Evolutionary conservation across 2,888 invertebrate genomes (phyloP).

Genomic region (Mellilla xanthometata): DNA sequence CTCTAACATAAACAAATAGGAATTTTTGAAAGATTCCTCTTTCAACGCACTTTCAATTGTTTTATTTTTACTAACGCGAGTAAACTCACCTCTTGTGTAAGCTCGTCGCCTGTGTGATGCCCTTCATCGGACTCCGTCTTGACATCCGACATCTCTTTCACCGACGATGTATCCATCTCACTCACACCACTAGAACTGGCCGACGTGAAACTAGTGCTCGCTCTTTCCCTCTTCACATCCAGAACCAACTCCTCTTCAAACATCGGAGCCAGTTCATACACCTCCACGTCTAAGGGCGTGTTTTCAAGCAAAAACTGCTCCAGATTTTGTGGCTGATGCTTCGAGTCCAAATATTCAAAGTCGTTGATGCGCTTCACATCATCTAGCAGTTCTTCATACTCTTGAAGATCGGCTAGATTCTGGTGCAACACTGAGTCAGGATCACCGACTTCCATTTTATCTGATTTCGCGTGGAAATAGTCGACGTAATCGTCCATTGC

Average conservation of each 20-base stretch:
- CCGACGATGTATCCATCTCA: constrained; percentile 68
- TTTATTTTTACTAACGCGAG: too few species aligned
- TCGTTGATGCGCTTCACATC: constrained; percentile 64
- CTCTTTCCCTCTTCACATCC: constrained; percentile 72
- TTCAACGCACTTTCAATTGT: too few species aligned
- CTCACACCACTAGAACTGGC: constrained; percentile 77
- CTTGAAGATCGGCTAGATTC: constrained; percentile 82
- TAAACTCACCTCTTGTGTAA: constrained; percentile 80
- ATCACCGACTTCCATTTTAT: constrained; percentile 60
- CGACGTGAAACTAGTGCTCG: constrained; percentile 76
- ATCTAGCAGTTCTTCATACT: constrained; percentile 71
- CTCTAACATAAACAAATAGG: too few species aligned
- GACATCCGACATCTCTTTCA: constrained; percentile 56
- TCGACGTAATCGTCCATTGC: constrained; percentile 70
- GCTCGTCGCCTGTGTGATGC: constrained; percentile 72
- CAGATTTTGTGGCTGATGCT: constrained; percentile 64
- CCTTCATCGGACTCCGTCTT: constrained; percentile 75
- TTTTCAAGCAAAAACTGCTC: constrained; percentile 73
- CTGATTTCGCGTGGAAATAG: constrained; percentile 62
- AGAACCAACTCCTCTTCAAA: constrained; percentile 68
- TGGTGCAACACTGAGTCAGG: constrained; percentile 78
- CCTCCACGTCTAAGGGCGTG: constrained; percentile 66
- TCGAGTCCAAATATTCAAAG: constrained; percentile 67
- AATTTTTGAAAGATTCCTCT: too few species aligned
- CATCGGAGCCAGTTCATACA: constrained; percentile 65